A percentile compares a stretch with the other conserved stretches of the same genome.
phyloP scores from a whole-genome alignment of 1,140 invertebrate genomes.

The Meteorus sp. region DNA sequence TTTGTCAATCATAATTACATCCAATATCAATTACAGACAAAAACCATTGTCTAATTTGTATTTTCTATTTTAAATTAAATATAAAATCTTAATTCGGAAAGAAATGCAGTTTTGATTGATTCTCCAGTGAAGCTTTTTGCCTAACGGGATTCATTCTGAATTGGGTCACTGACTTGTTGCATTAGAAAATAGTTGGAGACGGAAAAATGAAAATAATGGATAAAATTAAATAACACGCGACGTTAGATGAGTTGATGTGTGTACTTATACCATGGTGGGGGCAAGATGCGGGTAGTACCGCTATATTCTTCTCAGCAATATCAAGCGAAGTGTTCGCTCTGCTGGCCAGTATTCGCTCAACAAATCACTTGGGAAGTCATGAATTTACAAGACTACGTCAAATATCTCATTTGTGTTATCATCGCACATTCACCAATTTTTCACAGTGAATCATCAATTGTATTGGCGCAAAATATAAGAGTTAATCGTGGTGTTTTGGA shows the following conservation, averaged over 20 bases:
- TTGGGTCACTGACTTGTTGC: neutral
- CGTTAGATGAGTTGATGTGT: no score
- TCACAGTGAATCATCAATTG: neutral
- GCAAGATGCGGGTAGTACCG: constrained; percentile 43
- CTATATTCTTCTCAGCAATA: constrained; percentile 39
- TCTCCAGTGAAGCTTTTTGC: no score
- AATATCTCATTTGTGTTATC: constrained; percentile 40
- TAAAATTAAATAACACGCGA: neutral
- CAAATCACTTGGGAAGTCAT: no score
- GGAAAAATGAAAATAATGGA: neutral
- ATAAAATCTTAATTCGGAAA: no score
- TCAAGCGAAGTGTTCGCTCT: no score
- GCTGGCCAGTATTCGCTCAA: no score
- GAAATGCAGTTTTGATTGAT: no score
- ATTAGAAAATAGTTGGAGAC: neutral
- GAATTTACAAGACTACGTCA: constrained; percentile 44
- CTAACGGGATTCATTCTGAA: no score
- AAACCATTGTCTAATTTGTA: constrained; percentile 5
- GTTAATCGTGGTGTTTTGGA: constrained; percentile 41
- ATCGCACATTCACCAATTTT: neutral
- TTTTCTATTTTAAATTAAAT: no score
- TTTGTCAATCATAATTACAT: constrained; percentile 49
- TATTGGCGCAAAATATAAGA: constrained; percentile 22
- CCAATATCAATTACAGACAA: neutral
- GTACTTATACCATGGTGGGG: neutral